phyloP scores from a whole-genome alignment of 2,797 vertebrate genomes.

The Emys orbicularis region DNA sequence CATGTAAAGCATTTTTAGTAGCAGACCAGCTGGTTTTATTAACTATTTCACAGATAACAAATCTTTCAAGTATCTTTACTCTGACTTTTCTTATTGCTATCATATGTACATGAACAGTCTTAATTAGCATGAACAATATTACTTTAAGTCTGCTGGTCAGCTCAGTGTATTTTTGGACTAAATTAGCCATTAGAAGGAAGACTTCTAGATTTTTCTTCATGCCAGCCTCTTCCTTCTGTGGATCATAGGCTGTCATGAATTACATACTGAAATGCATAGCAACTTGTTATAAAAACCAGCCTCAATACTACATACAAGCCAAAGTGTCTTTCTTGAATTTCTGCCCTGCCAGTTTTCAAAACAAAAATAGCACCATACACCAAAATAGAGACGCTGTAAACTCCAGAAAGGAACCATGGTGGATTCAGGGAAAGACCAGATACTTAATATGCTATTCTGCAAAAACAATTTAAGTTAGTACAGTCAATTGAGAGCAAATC shows the following conservation, averaged over 20 bases:
- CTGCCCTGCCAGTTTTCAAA: background rate
- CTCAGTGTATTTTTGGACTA: background rate
- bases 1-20: slow-evolving; percentile 61
- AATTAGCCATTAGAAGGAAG: background rate
- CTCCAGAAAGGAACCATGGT: background rate
- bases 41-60: slow-evolving; percentile 21
- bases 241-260: background rate
- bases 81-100: background rate
- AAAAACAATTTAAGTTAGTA: background rate
- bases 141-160: background rate
- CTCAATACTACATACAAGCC: background rate
- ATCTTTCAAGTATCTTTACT: background rate
- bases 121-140: background rate
- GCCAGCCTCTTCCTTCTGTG: background rate
- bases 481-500: rapidly evolving
- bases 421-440: background rate
- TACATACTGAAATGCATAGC: background rate
- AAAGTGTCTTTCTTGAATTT: background rate
- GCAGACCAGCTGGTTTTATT: slow-evolving; percentile 55
- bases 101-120: background rate
- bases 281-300: background rate
- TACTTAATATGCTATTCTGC: background rate
- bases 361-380: background rate
- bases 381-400: background rate
- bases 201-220: background rate